A percentile compares a stretch with the other conserved stretches of the same genome.
Evolutionary conservation across 2,888 invertebrate genomes (phyloP).

Genomic region (Dione juno): DNA sequence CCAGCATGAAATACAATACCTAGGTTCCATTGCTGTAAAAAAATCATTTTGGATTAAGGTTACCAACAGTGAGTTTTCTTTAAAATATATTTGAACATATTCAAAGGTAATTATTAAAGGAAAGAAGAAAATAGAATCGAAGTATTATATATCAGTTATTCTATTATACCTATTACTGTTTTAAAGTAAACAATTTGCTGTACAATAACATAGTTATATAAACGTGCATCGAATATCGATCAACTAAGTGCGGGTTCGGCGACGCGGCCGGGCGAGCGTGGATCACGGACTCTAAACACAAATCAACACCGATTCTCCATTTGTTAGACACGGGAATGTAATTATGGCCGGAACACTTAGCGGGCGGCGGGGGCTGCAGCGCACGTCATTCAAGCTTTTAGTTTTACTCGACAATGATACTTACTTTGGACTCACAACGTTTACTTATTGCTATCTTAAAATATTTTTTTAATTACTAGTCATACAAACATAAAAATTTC

Average conservation of each 20-base stretch:
- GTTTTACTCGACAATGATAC: slow-evolving; percentile 76
- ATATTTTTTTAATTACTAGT: slow-evolving; percentile 32
- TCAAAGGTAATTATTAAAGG: not conserved
- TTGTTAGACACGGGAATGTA: slow-evolving; percentile 85
- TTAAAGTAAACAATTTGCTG: not conserved
- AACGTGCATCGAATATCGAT: slow-evolving; percentile 37
- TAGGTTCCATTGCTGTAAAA: slow-evolving; percentile 45
- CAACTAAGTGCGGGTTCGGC: slow-evolving; percentile 37
- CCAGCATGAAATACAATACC: slow-evolving; percentile 58
- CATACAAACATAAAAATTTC: not conserved
- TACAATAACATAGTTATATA: slow-evolving; percentile 16
- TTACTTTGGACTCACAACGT: slow-evolving; percentile 71
- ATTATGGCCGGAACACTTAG: slow-evolving; percentile 82
- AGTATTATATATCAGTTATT: not conserved
- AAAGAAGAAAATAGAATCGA: not conserved
- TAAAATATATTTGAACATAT: not conserved
- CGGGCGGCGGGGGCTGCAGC: slow-evolving; percentile 51
- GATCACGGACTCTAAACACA: slow-evolving; percentile 81
- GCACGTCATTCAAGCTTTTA: slow-evolving; percentile 80
- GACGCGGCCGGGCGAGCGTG: slow-evolving; percentile 52
- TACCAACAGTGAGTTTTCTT: not conserved
- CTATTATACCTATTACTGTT: not conserved
- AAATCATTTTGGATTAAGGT: not conserved
- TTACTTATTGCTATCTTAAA: slow-evolving; percentile 49
- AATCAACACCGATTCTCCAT: slow-evolving; percentile 86